These are phyloP conservation scores for Parazoanthus darwini DNA, from an alignment of 92 coral and sea anemone genomes.

Conservation along the genomic window DNA sequence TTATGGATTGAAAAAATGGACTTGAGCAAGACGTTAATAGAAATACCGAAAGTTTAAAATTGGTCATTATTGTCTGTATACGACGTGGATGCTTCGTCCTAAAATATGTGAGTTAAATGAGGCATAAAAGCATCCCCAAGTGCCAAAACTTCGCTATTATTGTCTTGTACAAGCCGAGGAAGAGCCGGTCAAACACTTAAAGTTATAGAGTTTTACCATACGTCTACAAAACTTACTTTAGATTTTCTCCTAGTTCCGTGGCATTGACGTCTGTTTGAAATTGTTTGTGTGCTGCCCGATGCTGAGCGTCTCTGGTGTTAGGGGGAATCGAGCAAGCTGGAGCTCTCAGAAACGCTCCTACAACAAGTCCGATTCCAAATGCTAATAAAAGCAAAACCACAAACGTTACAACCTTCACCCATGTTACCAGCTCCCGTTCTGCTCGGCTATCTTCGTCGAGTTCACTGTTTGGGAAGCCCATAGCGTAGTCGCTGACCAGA, in stretches of 20 bases:
- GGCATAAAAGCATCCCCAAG: not conserved
- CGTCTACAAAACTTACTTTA: slow-evolving; percentile 17
- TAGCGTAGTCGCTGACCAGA: not conserved
- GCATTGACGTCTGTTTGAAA: slow-evolving; percentile 25
- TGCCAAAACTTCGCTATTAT: not conserved
- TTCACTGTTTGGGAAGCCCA: slow-evolving; percentile 6
- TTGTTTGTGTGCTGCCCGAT: slow-evolving; percentile 5
- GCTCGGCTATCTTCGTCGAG: not conserved
- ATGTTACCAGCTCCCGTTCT: not conserved
- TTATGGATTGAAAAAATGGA: not conserved
- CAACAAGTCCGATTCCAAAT: slow-evolving; percentile 36
- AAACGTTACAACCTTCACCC: slow-evolving; percentile 14
- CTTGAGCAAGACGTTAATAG: not conserved
- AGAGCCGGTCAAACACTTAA: not conserved
- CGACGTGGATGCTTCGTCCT: not conserved
- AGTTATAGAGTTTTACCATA: not conserved
- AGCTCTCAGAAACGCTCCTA: slow-evolving; percentile 36
- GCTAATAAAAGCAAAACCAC: slow-evolving; percentile 23
- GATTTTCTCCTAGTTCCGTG: slow-evolving; percentile 13
- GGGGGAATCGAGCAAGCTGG: slow-evolving; percentile 14
- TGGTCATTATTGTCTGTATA: not conserved
- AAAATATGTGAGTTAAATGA: not conserved
- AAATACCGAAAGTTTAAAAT: not conserved
- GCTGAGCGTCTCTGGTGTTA: slow-evolving; percentile 7
- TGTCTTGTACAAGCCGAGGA: not conserved